These are phyloP conservation scores for Proteles cristata DNA, from an alignment of 2,113 vertebrate species.

Conservation along the genomic window DNA sequence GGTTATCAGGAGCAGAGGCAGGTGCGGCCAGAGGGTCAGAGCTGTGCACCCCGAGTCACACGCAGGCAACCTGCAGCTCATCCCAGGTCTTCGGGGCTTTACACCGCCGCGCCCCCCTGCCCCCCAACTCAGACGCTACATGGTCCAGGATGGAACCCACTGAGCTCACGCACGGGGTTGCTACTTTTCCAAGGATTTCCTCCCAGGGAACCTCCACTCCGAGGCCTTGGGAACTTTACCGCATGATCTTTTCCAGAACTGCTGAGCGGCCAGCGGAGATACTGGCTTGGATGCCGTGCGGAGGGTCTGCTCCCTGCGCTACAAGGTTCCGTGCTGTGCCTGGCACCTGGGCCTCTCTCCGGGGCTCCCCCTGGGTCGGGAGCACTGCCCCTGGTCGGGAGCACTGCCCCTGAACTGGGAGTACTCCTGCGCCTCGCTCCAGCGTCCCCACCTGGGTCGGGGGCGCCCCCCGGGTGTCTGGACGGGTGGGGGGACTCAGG, in stretches of 20 bases:
- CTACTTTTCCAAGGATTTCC: not conserved
- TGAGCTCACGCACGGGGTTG: not conserved
- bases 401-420: too few relatives aligned
- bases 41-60: too few relatives aligned
- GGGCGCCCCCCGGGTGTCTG: too few relatives aligned
- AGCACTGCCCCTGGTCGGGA: too few relatives aligned
- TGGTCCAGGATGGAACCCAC: too few relatives aligned
- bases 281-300: rapidly evolving
- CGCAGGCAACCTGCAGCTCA: too few relatives aligned
- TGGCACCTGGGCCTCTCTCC: not conserved
- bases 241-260: rapidly evolving
- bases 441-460: not conserved
- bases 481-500: not conserved
- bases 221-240: not conserved
- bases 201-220: not conserved
- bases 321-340: not conserved
- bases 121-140: not conserved
- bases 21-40: too few relatives aligned
- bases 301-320: not conserved
- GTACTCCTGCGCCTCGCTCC: not conserved
- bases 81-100: too few relatives aligned
- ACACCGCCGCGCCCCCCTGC: too few relatives aligned
- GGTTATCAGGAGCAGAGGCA: too few relatives aligned
- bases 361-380: too few relatives aligned
- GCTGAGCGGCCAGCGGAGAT: not conserved